Evolutionary conservation across 2,113 vertebrate species (phyloP), one percentile per base, ranked within the genome.

Genomic region (Erinaceus europaeus): DNA sequence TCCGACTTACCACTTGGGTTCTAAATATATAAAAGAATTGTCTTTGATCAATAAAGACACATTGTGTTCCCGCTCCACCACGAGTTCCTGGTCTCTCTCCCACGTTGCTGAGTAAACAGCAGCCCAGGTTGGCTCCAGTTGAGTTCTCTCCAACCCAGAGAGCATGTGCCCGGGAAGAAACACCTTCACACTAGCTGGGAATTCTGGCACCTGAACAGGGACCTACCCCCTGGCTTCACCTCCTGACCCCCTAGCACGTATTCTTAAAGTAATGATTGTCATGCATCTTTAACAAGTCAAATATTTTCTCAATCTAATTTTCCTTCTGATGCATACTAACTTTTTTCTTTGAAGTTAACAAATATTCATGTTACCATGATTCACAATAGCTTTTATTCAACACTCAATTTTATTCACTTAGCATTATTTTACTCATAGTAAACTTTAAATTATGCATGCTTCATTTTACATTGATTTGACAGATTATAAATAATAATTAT

Each of bases 251-350:
- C 77, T 90, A 89, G 81, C 80, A 46, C 6, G n/a, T n/a, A n/a
- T n/a, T n/a, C n/a, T n/a, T n/a, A n/a, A n/a, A n/a, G n/a, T n/a
- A 88, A 55, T 75, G 9, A 59, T 50, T 89, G 12, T 71, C 29
- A 61, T 64, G 2, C 57, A 62, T 42, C 84, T 94, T 91, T 93
- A 64, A 74, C 1, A 84, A 61, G 4, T 68, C 53, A 78, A 93
- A 65, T 84, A 57, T 84, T 65, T 84, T 80, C 32, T 1, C 50
- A 86, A 93, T 93, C 44, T 88, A 48, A 4, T 62, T 57, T 88
- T 53, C 34, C 3, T 74, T 84, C 46, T 88, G 57, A 68, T 72
- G n/a, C n/a, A n/a, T n/a, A n/a, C n/a, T n/a, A n/a, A n/a, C n/a
- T 69, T 69, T 84, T 89, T 62, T 90, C 74, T 55, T 53, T 15